Conservation (phyloP, 2,888 invertebrate species). For the Acleris sparsana region DNA sequence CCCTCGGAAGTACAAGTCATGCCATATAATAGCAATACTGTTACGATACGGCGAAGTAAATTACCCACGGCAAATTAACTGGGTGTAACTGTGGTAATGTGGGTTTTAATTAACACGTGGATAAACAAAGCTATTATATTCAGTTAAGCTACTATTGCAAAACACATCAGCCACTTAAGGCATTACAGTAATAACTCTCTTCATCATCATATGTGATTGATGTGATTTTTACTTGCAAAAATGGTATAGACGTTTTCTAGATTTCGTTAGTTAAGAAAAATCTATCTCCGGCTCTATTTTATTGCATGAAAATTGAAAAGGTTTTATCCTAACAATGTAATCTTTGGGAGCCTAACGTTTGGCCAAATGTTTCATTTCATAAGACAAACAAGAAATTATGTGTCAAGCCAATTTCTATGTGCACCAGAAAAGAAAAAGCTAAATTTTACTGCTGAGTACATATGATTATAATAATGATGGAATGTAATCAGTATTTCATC, state of each 20-base stretch:
- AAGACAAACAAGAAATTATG: no score
- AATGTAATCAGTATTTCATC: conserved; percentile 20
- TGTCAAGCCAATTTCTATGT: no score
- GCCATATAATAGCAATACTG: conserved; percentile 77
- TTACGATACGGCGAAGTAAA: conserved; percentile 70
- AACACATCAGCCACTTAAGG: neutral
- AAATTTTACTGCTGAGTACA: neutral
- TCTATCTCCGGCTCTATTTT: no score
- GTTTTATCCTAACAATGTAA: no score
- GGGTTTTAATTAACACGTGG: conserved; percentile 29
- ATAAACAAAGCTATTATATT: conserved; percentile 26
- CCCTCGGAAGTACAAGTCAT: conserved; percentile 76
- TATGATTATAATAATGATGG: neutral
- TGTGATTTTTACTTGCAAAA: no score
- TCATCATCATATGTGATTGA: no score
- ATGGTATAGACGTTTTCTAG: no score
- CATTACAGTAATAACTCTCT: no score
- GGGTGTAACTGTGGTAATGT: conserved; percentile 49
- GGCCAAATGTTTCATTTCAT: no score
- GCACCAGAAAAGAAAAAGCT: neutral
- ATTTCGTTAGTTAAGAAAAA: no score
- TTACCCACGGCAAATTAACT: conserved; percentile 72
- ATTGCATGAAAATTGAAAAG: no score
- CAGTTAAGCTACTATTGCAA: neutral
- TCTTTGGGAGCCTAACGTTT: no score